Evolutionary conservation across 2,888 invertebrate species (phyloP), one percentile per base, ranked within the genome.

Genomic region (Ophraella communa): DNA sequence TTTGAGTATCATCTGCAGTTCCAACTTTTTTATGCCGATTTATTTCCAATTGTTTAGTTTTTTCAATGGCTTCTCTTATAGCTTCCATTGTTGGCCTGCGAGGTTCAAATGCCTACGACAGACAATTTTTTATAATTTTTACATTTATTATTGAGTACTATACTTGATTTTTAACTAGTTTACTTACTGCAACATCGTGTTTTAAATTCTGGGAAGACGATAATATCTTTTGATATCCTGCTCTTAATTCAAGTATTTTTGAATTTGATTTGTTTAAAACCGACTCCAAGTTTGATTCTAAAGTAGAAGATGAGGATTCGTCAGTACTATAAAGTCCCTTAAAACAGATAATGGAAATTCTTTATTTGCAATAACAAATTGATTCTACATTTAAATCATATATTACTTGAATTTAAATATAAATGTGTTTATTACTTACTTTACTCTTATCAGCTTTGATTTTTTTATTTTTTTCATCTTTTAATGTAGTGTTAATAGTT

Each of bases 71-170:
- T 23, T 35, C 23, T 64, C 45, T 64, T 18, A 67, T 64, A 7
- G 64, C 24, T 55, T 67, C 64, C 30, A 67, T 27, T 8, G 67
- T 67, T 20, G 67, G 64, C 35, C 39, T 23, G 5, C 67, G 57
- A 47, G 67, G 64, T 59, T 64, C 56, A 44, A 63, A 63, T 23
- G 35, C 10, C 67, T 67, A 53, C 39, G n/a, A n/a, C n/a, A n/a
- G n/a, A n/a, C n/a, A n/a, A n/a, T n/a, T n/a, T n/a, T n/a, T n/a
- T n/a, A n/a, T n/a, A n/a, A n/a, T n/a, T n/a, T n/a, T n/a, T n/a
- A n/a, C n/a, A n/a, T n/a, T n/a, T n/a, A n/a, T n/a, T n/a, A n/a
- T n/a, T n/a, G n/a, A n/a, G n/a, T n/a, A n/a, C n/a, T n/a, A n/a
- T n/a, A n/a, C n/a, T n/a, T n/a, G n/a, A n/a, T n/a, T n/a, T n/a